Evolutionary conservation across 2,113 vertebrate species (phyloP), one percentile per base, ranked within the genome.

Genomic region (Phyllostomus hastatus): DNA sequence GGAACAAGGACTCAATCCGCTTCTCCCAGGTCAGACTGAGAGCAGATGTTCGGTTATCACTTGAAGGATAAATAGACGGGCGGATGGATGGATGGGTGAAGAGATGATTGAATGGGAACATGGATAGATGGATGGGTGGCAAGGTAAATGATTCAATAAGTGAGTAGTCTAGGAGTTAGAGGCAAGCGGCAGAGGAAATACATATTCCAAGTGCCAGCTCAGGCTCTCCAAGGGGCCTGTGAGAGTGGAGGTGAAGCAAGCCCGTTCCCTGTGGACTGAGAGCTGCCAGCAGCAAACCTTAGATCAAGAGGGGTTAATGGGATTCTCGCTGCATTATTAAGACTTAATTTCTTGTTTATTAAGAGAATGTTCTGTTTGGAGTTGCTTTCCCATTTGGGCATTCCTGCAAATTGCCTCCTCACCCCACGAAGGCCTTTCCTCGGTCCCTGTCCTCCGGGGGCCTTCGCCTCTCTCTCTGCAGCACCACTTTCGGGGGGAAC

Each of bases 331-430:
- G 93, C 98, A 98, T 98, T 98, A 98, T 98, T 98, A 98, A 98
- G 98, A 97, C 97, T 98, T 98, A 98, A 98, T 98, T 98, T 98
- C 97, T 94, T 97, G 8, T 98, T 98, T 98, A 98, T 98, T 98
- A 98, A 98, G 96, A 72, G 35, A 98, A 97, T 93, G 76, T 66
- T 89, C 87, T 96, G 93, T 97, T 98, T 97, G 80, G 97, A 98
- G 97, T 95, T 97, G 95, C 89, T 94, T 98, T 98, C 97, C 97
- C 98, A 98, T 95, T 96, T 97, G 98, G 97, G 97, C 80, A 98
- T 98, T 93, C 95, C 94, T 97, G 95, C 43, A 98, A 98, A 98
- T 98, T 98, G 97, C 94, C 93, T 98, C 87, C 97, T 96, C 89
- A 96, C 95, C 97, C 88, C 61, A 88, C 38, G 82, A 0, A 87